phyloP scores from a whole-genome alignment of 2,888 invertebrate species.

The Pollenia amentaria region DNA sequence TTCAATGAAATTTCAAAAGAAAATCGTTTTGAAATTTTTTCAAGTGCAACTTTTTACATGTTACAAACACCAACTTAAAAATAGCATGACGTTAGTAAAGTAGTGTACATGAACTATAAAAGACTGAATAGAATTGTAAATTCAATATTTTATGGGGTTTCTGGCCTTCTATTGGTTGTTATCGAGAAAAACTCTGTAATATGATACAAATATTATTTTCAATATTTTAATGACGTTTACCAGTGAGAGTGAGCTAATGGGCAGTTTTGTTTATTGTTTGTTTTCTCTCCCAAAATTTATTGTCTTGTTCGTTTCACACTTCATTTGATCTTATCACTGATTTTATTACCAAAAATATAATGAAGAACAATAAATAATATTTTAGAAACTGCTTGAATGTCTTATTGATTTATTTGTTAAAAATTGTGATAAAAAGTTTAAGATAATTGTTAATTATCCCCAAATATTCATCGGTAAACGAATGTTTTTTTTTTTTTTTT shows the following conservation, averaged over 20 bases:
- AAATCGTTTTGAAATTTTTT: no score
- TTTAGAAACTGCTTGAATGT: conserved; percentile 27
- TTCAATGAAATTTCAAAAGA: no score
- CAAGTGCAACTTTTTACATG: no score
- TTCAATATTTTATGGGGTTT: background rate
- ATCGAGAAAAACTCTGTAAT: conserved; percentile 1
- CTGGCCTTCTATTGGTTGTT: background rate
- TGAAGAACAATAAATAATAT: conserved; percentile 20
- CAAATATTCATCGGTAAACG: background rate
- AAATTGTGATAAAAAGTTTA: conserved; percentile 30
- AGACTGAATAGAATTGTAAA: no score
- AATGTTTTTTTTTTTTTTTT: background rate
- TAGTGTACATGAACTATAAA: no score
- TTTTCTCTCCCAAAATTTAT: conserved; percentile 6
- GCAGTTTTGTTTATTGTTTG: background rate
- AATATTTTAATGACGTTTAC: background rate
- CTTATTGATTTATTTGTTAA: conserved; percentile 34
- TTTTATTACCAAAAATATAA: conserved; percentile 4
- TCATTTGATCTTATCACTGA: conserved; percentile 33
- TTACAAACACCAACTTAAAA: no score
- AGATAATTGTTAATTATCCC: conserved; percentile 35
- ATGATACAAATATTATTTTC: background rate
- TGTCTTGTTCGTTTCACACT: conserved; percentile 32
- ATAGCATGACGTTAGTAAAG: no score
- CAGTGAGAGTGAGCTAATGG: background rate